Percentiles rank a stretch among this genome's conserved stretches.
Evolutionary conservation across 2,888 invertebrate genomes (phyloP).

Genomic region (Aphelenchoides bicaudatus): DNA sequence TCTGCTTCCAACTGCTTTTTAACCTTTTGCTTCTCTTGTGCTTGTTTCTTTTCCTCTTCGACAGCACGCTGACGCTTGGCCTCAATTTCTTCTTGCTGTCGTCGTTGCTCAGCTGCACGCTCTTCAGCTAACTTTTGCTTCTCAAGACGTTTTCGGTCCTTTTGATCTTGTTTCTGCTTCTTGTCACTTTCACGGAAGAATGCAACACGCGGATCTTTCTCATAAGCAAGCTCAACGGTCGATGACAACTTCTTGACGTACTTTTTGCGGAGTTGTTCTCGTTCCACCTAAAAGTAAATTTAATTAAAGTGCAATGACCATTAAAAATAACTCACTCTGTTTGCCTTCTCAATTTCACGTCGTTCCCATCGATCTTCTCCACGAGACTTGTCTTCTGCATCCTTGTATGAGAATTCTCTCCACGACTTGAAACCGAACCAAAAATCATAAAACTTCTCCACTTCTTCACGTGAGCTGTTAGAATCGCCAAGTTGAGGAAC

Average conservation of each 20-base stretch:
- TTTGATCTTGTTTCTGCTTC: constrained; percentile 40
- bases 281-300: constrained; percentile 66
- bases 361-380: constrained; percentile 92
- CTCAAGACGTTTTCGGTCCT: constrained; percentile 37
- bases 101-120: constrained; percentile 14
- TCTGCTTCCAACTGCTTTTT: constrained; percentile 36
- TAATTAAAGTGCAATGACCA: neutral
- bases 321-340: constrained; percentile 69
- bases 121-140: constrained; percentile 32
- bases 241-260: constrained; percentile 86
- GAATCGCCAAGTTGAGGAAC: constrained; percentile 79
- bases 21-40: constrained; percentile 28
- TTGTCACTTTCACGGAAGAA: constrained; percentile 72
- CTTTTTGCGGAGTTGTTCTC: constrained; percentile 90
- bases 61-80: constrained; percentile 28
- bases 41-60: constrained; percentile 24
- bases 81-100: constrained; percentile 24
- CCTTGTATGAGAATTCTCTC: constrained; percentile 96
- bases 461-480: constrained; percentile 76
- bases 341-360: constrained; percentile 96
- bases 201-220: constrained; percentile 85
- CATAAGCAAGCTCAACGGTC: constrained; percentile 87
- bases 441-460: constrained; percentile 90
- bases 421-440: constrained; percentile 96
- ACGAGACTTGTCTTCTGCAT: constrained; percentile 96